A percentile compares a stretch with the other conserved stretches of the same genome.
Evolutionary conservation across 1,140 invertebrate genomes (phyloP).

Genomic region (Papilio polytes): DNA sequence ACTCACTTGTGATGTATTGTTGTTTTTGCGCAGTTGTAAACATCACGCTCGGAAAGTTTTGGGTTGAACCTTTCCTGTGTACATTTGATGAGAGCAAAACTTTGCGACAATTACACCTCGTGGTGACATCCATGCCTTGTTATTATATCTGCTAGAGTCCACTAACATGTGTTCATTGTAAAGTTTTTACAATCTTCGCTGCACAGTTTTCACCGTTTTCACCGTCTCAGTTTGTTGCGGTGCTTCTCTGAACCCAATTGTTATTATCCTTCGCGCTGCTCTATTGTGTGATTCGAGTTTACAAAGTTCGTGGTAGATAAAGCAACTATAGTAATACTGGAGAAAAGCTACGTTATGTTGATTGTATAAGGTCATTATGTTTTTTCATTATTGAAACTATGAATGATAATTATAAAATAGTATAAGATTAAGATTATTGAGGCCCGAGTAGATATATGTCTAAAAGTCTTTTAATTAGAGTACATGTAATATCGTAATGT

Average conservation of each 20-base stretch:
- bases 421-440: too few relatives aligned
- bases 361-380: too few relatives aligned
- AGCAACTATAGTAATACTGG: neutral
- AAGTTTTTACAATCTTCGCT: conserved; percentile 32
- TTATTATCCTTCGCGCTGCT: neutral
- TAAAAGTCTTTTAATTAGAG: too few relatives aligned
- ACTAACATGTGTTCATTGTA: neutral
- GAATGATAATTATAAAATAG: too few relatives aligned
- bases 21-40: conserved; percentile 78
- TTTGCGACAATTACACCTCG: conserved; percentile 50
- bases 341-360: neutral
- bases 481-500: too few relatives aligned
- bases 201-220: conserved; percentile 8
- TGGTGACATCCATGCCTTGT: conserved; percentile 40
- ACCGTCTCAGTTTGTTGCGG: neutral
- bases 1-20: conserved; percentile 81
- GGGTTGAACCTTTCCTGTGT: conserved; percentile 55
- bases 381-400: too few relatives aligned
- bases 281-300: conserved; percentile 12
- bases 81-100: conserved; percentile 47
- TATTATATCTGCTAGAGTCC: neutral
- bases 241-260: conserved; percentile 23
- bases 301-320: conserved; percentile 3
- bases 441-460: too few relatives aligned
- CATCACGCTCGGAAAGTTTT: conserved; percentile 68